Conservation (phyloP, 2,797 vertebrate species). For the Erpetoichthys calabaricus region DNA sequence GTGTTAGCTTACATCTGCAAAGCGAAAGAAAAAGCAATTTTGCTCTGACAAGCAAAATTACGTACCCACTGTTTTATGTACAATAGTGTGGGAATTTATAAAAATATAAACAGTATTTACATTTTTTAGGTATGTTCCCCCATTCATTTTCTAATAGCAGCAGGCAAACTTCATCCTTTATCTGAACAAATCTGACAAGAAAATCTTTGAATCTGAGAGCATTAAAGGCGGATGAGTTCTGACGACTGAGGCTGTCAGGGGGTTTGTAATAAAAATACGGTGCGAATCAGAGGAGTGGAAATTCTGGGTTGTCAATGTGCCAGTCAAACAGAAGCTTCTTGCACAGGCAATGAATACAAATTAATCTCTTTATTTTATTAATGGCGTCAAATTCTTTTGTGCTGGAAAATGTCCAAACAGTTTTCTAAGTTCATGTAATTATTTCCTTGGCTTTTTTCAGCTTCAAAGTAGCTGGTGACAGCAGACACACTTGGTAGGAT, state of each 20-base stretch:
- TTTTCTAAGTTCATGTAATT: not conserved
- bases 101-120: conserved; percentile 4
- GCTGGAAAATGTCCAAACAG: conserved; percentile 4
- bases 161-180: conserved; percentile 1
- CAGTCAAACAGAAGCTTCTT: conserved; percentile 19
- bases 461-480: no score
- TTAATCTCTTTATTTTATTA: conserved; percentile 12
- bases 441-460: not conserved
- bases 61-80: no score
- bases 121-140: not conserved
- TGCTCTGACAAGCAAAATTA: no score
- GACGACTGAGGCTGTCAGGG: conserved; percentile 4
- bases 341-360: conserved; percentile 23
- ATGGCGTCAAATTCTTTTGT: not conserved
- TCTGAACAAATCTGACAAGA: conserved; percentile 8
- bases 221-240: conserved; percentile 7
- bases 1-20: no score
- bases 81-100: not conserved
- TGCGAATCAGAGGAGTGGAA: conserved; percentile 25
- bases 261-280: conserved; percentile 21
- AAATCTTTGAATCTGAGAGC: conserved; percentile 9
- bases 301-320: conserved; percentile 22
- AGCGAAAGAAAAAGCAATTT: no score
- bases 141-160: conserved; percentile 6
- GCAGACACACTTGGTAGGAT: no score